Conservation (phyloP, 2,888 invertebrate species). For the Cephus sareptanus region DNA sequence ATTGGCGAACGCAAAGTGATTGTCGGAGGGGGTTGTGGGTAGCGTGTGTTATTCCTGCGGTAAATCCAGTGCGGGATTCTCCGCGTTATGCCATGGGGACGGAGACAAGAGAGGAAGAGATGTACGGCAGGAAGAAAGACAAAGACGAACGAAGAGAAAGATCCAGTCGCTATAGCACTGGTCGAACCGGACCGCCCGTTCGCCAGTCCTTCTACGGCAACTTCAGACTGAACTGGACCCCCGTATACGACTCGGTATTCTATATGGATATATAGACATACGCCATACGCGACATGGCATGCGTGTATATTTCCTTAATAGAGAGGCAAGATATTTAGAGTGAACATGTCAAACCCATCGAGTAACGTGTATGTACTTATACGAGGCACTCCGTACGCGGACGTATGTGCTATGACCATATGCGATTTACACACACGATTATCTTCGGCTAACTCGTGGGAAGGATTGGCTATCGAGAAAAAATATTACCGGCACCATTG, state of each 20-base stretch:
- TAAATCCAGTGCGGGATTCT: background rate
- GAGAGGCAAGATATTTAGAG: background rate
- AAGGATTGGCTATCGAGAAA: background rate
- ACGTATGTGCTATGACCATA: background rate
- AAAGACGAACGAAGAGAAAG: background rate
- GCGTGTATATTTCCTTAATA: background rate
- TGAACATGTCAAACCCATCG: background rate
- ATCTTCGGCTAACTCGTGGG: background rate
- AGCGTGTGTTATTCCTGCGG: background rate
- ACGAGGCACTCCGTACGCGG: background rate
- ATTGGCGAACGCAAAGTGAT: background rate
- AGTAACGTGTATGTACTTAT: background rate
- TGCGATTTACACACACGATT: background rate
- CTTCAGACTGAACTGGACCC: slow-evolving; percentile 21
- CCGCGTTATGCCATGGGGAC: slow-evolving; percentile 5
- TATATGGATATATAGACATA: background rate
- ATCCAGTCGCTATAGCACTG: background rate
- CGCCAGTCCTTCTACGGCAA: slow-evolving; percentile 56
- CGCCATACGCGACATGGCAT: background rate
- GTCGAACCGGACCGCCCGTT: slow-evolving; percentile 39
- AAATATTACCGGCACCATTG: background rate
- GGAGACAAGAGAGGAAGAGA: slow-evolving; percentile 5
- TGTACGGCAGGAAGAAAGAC: background rate
- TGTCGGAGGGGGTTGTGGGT: background rate
- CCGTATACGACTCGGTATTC: background rate